Conservation (phyloP, 2,888 invertebrate genomes). For the Agrochola litura region DNA sequence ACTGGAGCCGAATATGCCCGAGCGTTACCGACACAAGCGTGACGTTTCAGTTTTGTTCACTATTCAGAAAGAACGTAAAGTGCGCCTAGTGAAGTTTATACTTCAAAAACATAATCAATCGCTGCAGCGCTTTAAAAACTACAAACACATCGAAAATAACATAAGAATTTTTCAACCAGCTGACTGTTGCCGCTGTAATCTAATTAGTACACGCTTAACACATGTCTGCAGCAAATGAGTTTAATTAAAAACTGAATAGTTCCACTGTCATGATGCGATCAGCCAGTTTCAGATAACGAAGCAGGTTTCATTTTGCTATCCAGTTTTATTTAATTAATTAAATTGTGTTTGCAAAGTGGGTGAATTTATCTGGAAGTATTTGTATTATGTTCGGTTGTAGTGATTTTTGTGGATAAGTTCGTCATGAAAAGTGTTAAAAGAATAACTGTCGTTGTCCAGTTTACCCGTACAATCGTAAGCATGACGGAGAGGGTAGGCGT, state of each 20-base stretch:
- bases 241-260: constrained; percentile 85
- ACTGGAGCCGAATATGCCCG: too few relatives aligned
- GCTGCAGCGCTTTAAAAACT: constrained; percentile 60
- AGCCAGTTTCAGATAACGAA: constrained; percentile 59
- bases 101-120: background rate
- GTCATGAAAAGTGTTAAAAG: background rate
- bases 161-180: constrained; percentile 73
- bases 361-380: constrained; percentile 26
- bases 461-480: too few relatives aligned
- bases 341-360: constrained; percentile 21
- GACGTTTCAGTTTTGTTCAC: too few relatives aligned
- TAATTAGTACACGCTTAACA: constrained; percentile 82
- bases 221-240: constrained; percentile 77
- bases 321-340: constrained; percentile 59
- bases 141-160: constrained; percentile 67
- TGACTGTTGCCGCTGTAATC: constrained; percentile 75
- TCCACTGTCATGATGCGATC: constrained; percentile 70
- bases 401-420: background rate
- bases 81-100: too few relatives aligned
- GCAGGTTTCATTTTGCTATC: constrained; percentile 60
- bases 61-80: too few relatives aligned
- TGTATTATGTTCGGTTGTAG: background rate
- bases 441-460: background rate
- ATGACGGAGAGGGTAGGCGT: too few relatives aligned
- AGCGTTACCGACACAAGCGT: too few relatives aligned